Evolutionary conservation across 1,140 invertebrate species (phyloP).

Genomic region (Zelostemma sp.): DNA sequence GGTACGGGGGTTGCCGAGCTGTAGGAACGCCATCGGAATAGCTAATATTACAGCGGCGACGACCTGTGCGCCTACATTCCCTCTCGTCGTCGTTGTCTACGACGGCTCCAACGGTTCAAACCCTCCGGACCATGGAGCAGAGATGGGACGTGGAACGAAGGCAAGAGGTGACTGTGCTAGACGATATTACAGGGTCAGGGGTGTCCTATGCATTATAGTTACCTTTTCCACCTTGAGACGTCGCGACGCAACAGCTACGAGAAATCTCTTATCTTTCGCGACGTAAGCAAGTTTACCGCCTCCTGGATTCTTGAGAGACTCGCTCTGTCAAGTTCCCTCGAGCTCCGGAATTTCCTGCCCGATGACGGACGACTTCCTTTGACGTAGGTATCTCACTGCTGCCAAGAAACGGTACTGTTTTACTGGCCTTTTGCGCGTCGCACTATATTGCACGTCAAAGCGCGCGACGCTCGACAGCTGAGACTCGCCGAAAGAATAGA

Average conservation of each 20-base stretch:
- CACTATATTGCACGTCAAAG: background rate
- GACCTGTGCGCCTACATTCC: constrained; percentile 30
- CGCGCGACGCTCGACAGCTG: background rate
- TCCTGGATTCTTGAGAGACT: constrained; percentile 9
- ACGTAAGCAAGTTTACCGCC: constrained; percentile 3
- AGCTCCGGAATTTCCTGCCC: constrained; percentile 5
- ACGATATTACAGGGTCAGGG: constrained; percentile 39
- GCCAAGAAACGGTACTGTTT: background rate
- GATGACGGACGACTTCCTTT: constrained; percentile 6
- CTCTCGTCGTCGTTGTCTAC: constrained; percentile 19
- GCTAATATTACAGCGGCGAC: constrained; percentile 52
- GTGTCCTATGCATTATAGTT: constrained; percentile 40
- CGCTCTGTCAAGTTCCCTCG: background rate
- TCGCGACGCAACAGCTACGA: background rate
- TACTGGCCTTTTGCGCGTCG: background rate
- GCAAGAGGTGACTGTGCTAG: constrained; percentile 1
- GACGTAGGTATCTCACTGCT: background rate
- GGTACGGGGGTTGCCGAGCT: constrained; percentile 46
- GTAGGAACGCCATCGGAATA: constrained; percentile 57
- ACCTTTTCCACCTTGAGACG: constrained; percentile 10
- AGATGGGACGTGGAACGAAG: constrained; percentile 4
- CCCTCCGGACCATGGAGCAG: background rate
- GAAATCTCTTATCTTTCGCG: constrained; percentile 21
- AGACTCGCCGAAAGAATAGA: background rate
- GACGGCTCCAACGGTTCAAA: background rate